Evolutionary conservation across 2,113 vertebrate genomes (phyloP).

Genomic region (Entosphenus tridentatus): DNA sequence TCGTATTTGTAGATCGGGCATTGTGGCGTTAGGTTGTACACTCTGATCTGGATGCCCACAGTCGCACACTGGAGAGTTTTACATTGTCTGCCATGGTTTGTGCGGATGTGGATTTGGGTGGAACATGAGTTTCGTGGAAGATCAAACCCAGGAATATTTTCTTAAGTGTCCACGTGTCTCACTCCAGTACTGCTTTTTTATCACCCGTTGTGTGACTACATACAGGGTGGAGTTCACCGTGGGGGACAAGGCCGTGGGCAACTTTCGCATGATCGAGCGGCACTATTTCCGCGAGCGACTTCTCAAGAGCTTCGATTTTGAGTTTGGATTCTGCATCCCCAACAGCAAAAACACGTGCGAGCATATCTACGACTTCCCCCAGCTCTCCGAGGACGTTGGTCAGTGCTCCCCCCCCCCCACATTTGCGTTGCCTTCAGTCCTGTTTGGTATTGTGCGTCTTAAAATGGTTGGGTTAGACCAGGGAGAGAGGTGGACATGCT

Average conservation of each 20-base stretch:
- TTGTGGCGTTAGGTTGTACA: too few relatives aligned
- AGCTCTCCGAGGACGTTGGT: slow-evolving; percentile 86
- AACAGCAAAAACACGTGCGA: slow-evolving; percentile 96
- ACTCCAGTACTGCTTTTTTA: neutral
- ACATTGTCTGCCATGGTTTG: too few relatives aligned
- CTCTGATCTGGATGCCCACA: too few relatives aligned
- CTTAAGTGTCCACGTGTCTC: neutral
- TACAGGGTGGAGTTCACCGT: slow-evolving; percentile 90
- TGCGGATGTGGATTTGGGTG: too few relatives aligned
- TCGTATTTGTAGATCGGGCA: too few relatives aligned
- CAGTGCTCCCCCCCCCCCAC: slow-evolving; percentile 17
- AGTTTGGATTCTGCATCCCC: slow-evolving; percentile 97
- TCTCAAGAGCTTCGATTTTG: slow-evolving; percentile 92
- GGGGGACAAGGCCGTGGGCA: slow-evolving; percentile 76
- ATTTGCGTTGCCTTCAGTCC: too few relatives aligned
- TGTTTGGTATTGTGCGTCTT: too few relatives aligned
- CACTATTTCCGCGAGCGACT: slow-evolving; percentile 83
- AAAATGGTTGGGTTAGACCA: neutral
- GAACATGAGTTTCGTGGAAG: too few relatives aligned
- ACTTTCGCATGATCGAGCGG: slow-evolving; percentile 96
- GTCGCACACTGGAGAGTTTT: too few relatives aligned
- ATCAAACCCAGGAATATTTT: too few relatives aligned
- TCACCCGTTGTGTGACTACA: slow-evolving; percentile 7
- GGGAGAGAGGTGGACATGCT: neutral
- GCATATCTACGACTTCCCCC: slow-evolving; percentile 92